phyloP scores from a whole-genome alignment of 2,888 invertebrate genomes.

The Orthonevra nobilis region DNA sequence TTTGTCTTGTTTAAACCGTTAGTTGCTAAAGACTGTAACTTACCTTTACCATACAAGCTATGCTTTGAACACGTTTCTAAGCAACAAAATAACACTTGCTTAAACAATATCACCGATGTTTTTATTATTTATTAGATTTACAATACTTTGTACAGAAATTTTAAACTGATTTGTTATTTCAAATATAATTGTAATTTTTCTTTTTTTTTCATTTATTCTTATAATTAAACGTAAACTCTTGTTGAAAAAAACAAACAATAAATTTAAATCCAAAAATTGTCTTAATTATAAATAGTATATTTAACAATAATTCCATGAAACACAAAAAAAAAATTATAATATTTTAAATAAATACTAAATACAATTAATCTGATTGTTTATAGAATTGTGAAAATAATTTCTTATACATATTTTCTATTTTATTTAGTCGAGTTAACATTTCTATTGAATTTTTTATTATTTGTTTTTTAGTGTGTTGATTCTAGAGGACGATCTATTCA shows the following conservation, averaged over 20 bases:
- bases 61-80: too few species aligned
- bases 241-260: slow-evolving; percentile 1
- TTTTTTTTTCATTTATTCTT: not conserved
- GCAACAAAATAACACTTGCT: not conserved
- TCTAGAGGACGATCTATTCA: slow-evolving; percentile 13
- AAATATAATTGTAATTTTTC: slow-evolving; percentile 26
- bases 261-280: not conserved
- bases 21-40: too few species aligned
- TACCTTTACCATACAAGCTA: too few species aligned
- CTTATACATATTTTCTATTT: slow-evolving; percentile 55
- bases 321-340: not conserved
- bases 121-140: slow-evolving; percentile 69
- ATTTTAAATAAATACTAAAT: slow-evolving; percentile 7
- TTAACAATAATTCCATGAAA: too few species aligned
- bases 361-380: slow-evolving; percentile 62
- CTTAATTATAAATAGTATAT: too few species aligned
- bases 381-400: slow-evolving; percentile 40
- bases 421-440: slow-evolving; percentile 69
- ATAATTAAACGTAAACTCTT: too few species aligned
- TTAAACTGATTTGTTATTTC: slow-evolving; percentile 36
- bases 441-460: slow-evolving; percentile 33
- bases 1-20: too few species aligned
- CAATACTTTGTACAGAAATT: slow-evolving; percentile 65
- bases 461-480: slow-evolving; percentile 51
- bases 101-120: slow-evolving; percentile 70